Base-by-base conservation (phyloP, 1,140 invertebrate genomes). In the Tigriopus japonicus region DNA sequence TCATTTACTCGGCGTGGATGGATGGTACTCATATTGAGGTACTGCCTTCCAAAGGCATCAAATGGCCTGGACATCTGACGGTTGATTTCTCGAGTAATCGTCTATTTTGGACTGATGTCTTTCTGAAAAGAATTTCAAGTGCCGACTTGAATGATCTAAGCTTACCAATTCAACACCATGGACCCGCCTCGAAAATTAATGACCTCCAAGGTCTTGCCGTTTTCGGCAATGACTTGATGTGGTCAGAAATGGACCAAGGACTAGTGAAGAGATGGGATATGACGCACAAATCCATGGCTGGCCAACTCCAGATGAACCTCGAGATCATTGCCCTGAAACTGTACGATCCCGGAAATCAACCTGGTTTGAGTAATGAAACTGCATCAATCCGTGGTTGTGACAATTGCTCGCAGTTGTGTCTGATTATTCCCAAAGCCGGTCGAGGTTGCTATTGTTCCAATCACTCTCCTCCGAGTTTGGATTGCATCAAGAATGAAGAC, bases 201-300 rank as follows among this genome's bases (percentile, higher is more conserved):
- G 21, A 14, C 66, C 76, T 77, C 1, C 78, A 76, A 67, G 76
- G 77, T n/a, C 59, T 79, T 3, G 74, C 71, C n/a, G 68, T 71
- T 63, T 67, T 70, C 62, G 64, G 73, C 45, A 67, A 72, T 56
- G 67, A 65, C 59, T 53, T 79, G 7, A 77, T 71, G 63, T 79
- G 76, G 75, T 74, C 76, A 17, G 77, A 79, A 72, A 78, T 78
- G 67, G 73, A 75, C 49, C 74, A 77, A 66, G 80, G 80, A 21
- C 68, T 69, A 24, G 69, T 85, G 14, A 74, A 75, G 63, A 69
- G 73, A 10, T 73, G 74, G 59, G 70, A 73, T 64, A 66, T 74
- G 28, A 62, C 61, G 12, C 67, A 66, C 10, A 72, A 71, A 67
- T 59, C 63, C 42, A 62, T 66, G 42, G 63, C 73, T n/a, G 68